A percentile compares a stretch with the other conserved stretches of the same genome.
These are phyloP conservation scores for Dendrolimus punctatus DNA, from an alignment of 1,140 invertebrate genomes.

Conservation along the genomic window DNA sequence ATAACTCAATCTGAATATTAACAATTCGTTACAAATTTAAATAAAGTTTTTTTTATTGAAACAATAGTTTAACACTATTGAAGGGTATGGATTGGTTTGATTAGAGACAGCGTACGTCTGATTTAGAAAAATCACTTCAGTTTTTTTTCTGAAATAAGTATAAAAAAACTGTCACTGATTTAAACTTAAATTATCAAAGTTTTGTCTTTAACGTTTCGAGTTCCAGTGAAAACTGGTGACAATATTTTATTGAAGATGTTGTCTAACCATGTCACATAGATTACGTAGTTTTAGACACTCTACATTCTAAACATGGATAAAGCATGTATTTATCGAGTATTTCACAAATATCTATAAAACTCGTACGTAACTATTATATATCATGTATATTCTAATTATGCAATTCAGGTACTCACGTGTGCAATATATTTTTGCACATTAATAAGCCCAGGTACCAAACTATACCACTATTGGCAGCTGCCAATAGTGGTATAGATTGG, in stretches of 20 bases:
- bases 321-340: constrained; percentile 11
- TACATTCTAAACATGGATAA: constrained; percentile 10
- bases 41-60: constrained; percentile 6
- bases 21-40: neutral
- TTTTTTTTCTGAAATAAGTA: too few relatives aligned
- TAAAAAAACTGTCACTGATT: too few relatives aligned
- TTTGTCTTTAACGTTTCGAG: too few relatives aligned
- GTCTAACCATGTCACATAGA: constrained; percentile 45
- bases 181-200: too few relatives aligned
- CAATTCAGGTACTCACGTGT: too few relatives aligned
- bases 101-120: too few relatives aligned
- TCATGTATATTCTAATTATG: constrained; percentile 1
- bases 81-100: neutral
- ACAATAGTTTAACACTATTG: constrained; percentile 25
- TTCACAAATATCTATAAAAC: constrained; percentile 2
- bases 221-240: neutral
- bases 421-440: too few relatives aligned
- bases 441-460: too few relatives aligned
- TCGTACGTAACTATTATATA: constrained; percentile 1
- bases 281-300: constrained; percentile 8
- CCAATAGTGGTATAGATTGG: too few relatives aligned
- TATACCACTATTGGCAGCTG: too few relatives aligned
- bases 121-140: too few relatives aligned
- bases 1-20: too few relatives aligned
- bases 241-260: constrained; percentile 1